A percentile compares a stretch with the other conserved stretches of the same genome.
Conservation (phyloP, 2,888 invertebrate species). For the Eucera pruinosa region DNA sequence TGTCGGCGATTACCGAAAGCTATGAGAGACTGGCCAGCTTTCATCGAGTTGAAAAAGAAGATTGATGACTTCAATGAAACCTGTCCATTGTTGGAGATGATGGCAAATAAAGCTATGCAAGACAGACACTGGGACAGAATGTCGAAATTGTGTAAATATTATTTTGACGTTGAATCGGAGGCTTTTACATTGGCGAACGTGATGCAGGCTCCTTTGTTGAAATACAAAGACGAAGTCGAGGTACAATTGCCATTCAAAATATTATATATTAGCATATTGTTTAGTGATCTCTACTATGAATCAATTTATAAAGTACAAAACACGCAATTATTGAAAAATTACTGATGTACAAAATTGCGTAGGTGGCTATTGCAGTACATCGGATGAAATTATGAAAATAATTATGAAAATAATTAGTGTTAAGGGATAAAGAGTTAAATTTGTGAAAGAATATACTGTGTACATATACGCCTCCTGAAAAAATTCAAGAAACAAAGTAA, state of each 20-base stretch:
- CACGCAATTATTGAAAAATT: too few species aligned
- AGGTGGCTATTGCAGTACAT: too few species aligned
- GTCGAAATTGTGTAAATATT: conserved; percentile 86
- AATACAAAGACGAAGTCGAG: conserved; percentile 94
- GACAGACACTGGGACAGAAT: conserved; percentile 91
- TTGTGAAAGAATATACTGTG: too few species aligned
- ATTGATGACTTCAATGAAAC: conserved; percentile 96
- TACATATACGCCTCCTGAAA: too few species aligned
- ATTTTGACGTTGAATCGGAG: conserved; percentile 92
- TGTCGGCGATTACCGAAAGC: conserved; percentile 93
- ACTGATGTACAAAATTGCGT: too few species aligned
- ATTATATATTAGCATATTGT: too few species aligned
- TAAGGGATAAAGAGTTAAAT: too few species aligned
- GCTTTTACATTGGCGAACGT: conserved; percentile 92
- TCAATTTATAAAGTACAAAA: too few species aligned
- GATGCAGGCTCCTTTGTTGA: conserved; percentile 93
- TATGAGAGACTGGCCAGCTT: conserved; percentile 96
- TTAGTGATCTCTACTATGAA: too few species aligned
- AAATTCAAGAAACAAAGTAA: too few species aligned
- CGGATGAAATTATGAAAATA: too few species aligned
- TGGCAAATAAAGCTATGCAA: conserved; percentile 95
- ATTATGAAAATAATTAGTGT: too few species aligned
- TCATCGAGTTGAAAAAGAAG: conserved; percentile 92
- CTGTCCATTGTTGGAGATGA: conserved; percentile 93
- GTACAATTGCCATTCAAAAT: conserved; percentile 81